Percentiles rank a stretch among this genome's conserved stretches.
Evolutionary conservation across 2,888 invertebrate species (phyloP).

Genomic region (Watsonalla cultraria): DNA sequence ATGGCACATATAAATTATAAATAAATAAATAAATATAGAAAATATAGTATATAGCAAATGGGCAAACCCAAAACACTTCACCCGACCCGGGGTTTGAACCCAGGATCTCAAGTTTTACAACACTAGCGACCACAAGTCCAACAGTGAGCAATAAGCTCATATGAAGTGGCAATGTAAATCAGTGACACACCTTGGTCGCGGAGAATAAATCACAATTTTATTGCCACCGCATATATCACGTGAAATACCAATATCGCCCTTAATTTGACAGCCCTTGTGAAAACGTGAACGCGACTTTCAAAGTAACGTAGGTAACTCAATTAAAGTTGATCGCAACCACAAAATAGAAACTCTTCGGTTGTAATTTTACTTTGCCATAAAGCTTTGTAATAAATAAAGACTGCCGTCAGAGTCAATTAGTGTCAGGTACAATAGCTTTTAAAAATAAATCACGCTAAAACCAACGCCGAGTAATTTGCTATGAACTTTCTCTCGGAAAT

Average conservation of each 20-base stretch:
- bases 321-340: constrained; percentile 23
- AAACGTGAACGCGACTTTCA: constrained; percentile 8
- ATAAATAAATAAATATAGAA: no score
- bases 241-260: constrained; percentile 3
- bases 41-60: no score
- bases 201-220: background rate
- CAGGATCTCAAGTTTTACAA: no score
- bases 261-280: constrained; percentile 9
- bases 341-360: constrained; percentile 16
- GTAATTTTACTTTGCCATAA: constrained; percentile 22
- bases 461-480: constrained; percentile 20
- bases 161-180: no score
- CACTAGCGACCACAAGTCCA: no score
- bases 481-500: constrained; percentile 12
- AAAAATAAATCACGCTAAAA: constrained; percentile 17
- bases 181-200: background rate
- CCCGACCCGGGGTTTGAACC: no score
- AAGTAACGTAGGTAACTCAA: constrained; percentile 14
- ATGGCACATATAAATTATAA: no score
- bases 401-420: constrained; percentile 38
- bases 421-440: constrained; percentile 25
- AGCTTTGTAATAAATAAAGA: constrained; percentile 36
- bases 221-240: background rate
- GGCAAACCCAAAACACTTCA: no score
- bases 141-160: no score